phyloP scores from a whole-genome alignment of 2,113 vertebrate genomes.

The Nesoenas mayeri region DNA sequence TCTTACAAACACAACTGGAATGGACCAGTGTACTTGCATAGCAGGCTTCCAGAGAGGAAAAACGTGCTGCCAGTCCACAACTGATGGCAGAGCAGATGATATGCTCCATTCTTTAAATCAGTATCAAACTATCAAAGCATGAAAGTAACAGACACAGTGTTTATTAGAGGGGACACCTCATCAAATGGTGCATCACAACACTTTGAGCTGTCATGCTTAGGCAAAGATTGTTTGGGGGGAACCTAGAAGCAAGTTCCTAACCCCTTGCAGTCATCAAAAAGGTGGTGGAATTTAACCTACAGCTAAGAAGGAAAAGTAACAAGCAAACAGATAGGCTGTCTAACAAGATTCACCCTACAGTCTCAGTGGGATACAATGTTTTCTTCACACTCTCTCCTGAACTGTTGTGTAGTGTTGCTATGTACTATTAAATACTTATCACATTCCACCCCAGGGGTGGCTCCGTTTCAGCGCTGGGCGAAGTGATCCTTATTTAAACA shows the following conservation, averaged over 20 bases:
- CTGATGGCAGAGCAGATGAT: neutral
- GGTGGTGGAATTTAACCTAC: neutral
- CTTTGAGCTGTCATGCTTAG: neutral
- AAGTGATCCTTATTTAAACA: slow-evolving; percentile 68
- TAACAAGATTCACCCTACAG: neutral
- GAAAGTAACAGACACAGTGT: neutral
- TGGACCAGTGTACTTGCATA: neutral
- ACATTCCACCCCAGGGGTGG: slow-evolving; percentile 42
- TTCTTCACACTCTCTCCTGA: neutral
- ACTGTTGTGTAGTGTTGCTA: slow-evolving; percentile 17
- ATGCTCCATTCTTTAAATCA: neutral
- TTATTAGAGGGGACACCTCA: neutral
- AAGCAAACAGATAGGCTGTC: neutral
- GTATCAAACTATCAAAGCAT: neutral
- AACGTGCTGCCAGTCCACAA: neutral
- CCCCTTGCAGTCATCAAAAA: neutral
- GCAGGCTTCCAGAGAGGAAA: neutral
- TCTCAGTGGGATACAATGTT: neutral
- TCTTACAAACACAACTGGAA: neutral
- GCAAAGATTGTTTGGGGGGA: neutral
- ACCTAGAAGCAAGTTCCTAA: neutral
- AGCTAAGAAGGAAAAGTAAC: neutral
- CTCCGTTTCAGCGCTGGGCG: slow-evolving; percentile 43
- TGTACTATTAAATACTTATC: neutral
- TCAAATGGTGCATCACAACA: neutral